These are phyloP conservation scores for Hemichromis elongatus DNA, from an alignment of 2,113 vertebrate species.

Conservation along the genomic window DNA sequence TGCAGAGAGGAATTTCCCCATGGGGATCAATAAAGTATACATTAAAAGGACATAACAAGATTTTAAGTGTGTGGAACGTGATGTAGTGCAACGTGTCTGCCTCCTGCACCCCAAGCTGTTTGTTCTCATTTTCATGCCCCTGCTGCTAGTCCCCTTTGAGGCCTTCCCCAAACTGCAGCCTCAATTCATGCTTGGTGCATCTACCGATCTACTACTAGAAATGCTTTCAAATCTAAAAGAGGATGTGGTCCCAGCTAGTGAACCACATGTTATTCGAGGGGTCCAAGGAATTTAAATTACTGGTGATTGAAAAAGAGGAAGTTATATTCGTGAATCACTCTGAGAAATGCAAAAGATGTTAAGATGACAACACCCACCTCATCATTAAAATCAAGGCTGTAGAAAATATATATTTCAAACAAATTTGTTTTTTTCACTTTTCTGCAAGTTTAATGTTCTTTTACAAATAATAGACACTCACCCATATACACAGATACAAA, in stretches of 20 bases:
- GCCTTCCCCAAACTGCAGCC: neutral
- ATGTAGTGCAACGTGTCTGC: neutral
- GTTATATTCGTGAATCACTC: neutral
- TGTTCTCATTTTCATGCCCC: neutral
- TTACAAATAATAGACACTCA: too few relatives aligned
- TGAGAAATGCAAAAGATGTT: neutral
- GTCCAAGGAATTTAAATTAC: neutral
- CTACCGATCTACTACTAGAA: rapidly evolving
- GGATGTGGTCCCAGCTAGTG: neutral
- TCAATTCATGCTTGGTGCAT: neutral
- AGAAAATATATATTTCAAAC: too few relatives aligned
- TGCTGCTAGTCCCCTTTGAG: neutral
- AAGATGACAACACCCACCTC: too few relatives aligned
- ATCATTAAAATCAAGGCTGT: too few relatives aligned
- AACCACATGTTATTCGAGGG: neutral
- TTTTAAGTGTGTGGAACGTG: neutral
- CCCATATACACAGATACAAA: too few relatives aligned
- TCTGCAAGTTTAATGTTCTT: too few relatives aligned
- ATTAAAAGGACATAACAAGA: neutral
- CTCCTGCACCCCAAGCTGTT: neutral
- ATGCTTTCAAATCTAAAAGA: neutral
- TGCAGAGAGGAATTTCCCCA: too few relatives aligned
- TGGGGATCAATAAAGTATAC: too few relatives aligned
- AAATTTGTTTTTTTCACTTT: too few relatives aligned
- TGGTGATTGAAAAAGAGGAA: neutral